Conservation (phyloP, 2,797 vertebrate genomes). For the Adelosebastes latens region DNA sequence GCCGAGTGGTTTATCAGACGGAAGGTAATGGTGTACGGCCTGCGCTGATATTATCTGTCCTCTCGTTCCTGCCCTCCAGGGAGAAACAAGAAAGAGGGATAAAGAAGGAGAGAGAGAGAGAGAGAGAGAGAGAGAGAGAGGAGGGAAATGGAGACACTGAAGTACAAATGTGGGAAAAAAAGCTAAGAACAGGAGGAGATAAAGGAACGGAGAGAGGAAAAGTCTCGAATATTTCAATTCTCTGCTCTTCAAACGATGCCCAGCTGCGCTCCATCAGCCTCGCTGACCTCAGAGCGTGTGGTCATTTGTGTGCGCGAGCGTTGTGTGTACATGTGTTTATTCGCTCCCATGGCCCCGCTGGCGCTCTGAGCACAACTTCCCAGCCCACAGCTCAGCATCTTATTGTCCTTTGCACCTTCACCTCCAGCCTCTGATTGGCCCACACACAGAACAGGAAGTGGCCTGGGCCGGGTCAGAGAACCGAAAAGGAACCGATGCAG, state of each 20-base stretch:
- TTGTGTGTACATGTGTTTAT: slow-evolving; percentile 57
- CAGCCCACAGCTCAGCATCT: slow-evolving; percentile 57
- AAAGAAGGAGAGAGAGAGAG: slow-evolving; percentile 33
- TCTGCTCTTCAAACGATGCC: slow-evolving; percentile 11
- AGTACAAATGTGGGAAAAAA: slow-evolving; percentile 30
- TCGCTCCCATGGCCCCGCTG: slow-evolving; percentile 45
- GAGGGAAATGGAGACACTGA: slow-evolving; percentile 37
- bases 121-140: slow-evolving; percentile 24
- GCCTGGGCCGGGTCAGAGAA: slow-evolving; percentile 47
- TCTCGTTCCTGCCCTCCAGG: slow-evolving; percentile 68
- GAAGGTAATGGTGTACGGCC: slow-evolving; percentile 79
- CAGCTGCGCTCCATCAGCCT: slow-evolving; percentile 58
- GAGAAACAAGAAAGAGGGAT: slow-evolving; percentile 67
- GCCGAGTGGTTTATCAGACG: slow-evolving; percentile 73
- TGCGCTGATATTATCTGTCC: slow-evolving; percentile 74
- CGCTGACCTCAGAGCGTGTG: slow-evolving; percentile 31
- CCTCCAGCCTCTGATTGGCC: slow-evolving; percentile 56
- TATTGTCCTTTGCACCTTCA: slow-evolving; percentile 45
- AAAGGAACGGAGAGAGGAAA: slow-evolving; percentile 18
- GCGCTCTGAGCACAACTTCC: slow-evolving; percentile 29
- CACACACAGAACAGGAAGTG: slow-evolving; percentile 41
- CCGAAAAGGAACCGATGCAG: slow-evolving; percentile 31
- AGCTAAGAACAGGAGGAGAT: slow-evolving; percentile 25
- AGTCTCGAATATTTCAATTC: slow-evolving; percentile 6
- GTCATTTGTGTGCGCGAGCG: slow-evolving; percentile 16